Conservation (phyloP, 1,140 invertebrate genomes). For the Campoletis sonorensis region DNA sequence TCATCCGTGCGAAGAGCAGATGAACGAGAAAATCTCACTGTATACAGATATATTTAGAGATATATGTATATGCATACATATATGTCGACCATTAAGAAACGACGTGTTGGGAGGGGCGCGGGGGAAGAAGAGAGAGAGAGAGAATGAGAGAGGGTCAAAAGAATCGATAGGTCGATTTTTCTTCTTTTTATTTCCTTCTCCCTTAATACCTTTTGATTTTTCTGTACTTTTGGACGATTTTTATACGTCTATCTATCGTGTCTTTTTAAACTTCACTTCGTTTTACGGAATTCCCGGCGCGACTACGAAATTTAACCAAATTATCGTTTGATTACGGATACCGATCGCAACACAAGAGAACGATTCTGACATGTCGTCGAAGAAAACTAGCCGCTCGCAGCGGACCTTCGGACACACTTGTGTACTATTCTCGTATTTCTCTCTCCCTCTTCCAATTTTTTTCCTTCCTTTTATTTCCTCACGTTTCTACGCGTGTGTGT, state of each 20-base stretch:
- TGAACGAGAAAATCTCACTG: constrained; percentile 6
- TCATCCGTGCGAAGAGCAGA: background rate
- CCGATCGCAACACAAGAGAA: constrained; percentile 42
- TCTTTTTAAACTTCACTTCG: background rate
- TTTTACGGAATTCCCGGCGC: constrained; percentile 9
- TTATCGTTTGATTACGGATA: constrained; percentile 19
- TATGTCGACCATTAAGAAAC: constrained; percentile 7
- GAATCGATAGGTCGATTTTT: constrained; percentile 20
- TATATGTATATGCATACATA: too few species aligned
- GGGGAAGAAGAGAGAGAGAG: constrained; percentile 3
- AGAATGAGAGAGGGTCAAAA: background rate
- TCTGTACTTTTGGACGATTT: background rate
- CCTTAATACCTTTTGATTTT: background rate
- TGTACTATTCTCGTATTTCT: constrained; percentile 45
- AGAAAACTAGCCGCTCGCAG: constrained; percentile 8
- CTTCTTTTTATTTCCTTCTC: background rate
- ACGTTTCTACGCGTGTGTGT: constrained; percentile 45
- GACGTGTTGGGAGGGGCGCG: background rate
- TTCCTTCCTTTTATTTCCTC: too few species aligned
- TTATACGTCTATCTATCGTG: background rate
- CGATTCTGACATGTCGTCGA: constrained; percentile 52
- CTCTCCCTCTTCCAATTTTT: constrained; percentile 55
- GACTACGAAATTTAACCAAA: background rate
- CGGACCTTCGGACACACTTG: constrained; percentile 45
- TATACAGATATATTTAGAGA: too few species aligned